These are phyloP conservation scores for Rotaria sp. DNA, from an alignment of 2,888 invertebrate genomes.

Conservation along the genomic window DNA sequence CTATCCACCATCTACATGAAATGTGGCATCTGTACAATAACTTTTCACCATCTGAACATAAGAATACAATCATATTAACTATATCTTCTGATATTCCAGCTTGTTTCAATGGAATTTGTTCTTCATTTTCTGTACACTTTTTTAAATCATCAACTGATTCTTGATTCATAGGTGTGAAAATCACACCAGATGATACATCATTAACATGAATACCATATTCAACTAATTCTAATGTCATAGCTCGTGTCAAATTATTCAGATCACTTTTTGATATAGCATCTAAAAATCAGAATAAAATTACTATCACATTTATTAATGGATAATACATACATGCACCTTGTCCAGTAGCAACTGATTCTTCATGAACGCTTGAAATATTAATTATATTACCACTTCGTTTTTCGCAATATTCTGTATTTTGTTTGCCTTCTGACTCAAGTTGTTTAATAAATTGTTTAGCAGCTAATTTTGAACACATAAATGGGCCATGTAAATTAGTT, in stretches of 20 bases:
- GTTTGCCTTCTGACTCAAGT: background rate
- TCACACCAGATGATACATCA: slow-evolving; percentile 40
- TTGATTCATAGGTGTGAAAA: slow-evolving; percentile 40
- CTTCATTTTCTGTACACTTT: background rate
- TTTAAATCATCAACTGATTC: background rate
- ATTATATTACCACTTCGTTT: slow-evolving; percentile 3
- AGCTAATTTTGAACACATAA: slow-evolving; percentile 6
- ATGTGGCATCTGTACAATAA: background rate
- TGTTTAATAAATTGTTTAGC: slow-evolving; percentile 6
- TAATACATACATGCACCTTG: background rate
- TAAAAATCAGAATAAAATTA: background rate
- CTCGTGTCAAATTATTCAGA: slow-evolving; percentile 37
- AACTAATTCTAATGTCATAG: slow-evolving; percentile 41
- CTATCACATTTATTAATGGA: background rate
- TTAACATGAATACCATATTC: slow-evolving; percentile 41
- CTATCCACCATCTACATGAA: background rate
- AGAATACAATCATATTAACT: background rate
- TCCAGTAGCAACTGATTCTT: background rate
- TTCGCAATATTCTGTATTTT: background rate
- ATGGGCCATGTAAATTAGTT: slow-evolving; percentile 5
- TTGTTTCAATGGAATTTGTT: background rate
- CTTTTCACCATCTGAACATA: slow-evolving; percentile 13
- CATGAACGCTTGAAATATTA: background rate
- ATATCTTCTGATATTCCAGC: background rate
- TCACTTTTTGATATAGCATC: slow-evolving; percentile 41